Percentiles rank a stretch among this genome's conserved stretches.
phyloP scores from a whole-genome alignment of 2,113 vertebrate genomes.

The Smithornis capensis region DNA sequence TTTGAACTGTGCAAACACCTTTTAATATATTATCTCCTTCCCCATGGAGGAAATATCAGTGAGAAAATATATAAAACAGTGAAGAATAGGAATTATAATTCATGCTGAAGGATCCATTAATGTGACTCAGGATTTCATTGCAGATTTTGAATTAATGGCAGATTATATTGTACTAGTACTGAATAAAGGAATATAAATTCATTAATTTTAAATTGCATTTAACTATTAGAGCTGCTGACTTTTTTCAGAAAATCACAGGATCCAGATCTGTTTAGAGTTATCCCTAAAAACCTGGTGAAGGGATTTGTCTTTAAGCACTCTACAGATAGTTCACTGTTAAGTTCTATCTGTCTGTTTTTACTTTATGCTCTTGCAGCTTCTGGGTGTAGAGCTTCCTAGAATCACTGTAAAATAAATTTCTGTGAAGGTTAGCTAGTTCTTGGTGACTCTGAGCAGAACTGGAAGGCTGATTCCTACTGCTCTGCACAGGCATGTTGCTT shows the following conservation, averaged over 20 bases:
- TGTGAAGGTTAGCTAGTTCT: background rate
- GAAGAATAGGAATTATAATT: background rate
- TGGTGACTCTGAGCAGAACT: background rate
- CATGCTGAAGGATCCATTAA: background rate
- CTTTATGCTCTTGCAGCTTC: background rate
- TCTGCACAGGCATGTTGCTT: background rate
- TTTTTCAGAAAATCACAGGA: background rate
- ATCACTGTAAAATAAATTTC: background rate
- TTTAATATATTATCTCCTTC: background rate
- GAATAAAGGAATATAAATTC: background rate
- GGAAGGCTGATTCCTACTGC: background rate
- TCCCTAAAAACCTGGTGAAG: background rate
- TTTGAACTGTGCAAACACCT: background rate
- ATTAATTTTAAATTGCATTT: background rate
- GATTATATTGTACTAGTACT: background rate
- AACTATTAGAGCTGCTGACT: background rate
- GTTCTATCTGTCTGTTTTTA: background rate
- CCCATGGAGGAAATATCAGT: rapidly evolving
- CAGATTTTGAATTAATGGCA: background rate
- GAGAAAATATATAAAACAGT: background rate
- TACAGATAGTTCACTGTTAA: background rate
- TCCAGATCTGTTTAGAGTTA: background rate
- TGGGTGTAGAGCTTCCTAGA: background rate
- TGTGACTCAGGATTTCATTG: background rate
- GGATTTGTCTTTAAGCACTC: background rate